phyloP scores from a whole-genome alignment of 30 jellyfish, hydroid and myxozoan genomes.

The Clytia hemisphaerica region DNA sequence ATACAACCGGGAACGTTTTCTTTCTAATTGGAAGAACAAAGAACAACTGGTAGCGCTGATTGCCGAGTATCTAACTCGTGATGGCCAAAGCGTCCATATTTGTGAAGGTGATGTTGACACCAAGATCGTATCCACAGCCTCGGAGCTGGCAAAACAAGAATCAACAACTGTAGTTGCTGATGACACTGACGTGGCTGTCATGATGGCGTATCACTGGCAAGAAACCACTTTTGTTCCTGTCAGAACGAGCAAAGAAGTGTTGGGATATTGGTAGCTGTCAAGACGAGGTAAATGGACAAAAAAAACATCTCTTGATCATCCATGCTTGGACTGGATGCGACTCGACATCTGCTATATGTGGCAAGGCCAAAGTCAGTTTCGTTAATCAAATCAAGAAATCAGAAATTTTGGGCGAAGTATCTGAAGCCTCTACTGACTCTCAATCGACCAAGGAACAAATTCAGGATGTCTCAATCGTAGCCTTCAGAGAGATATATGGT shows the following conservation, averaged over 20 bases:
- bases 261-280: slow-evolving; percentile 24
- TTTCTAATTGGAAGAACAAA: slow-evolving; percentile 26
- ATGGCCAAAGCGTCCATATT: slow-evolving; percentile 13
- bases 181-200: slow-evolving; percentile 26
- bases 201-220: slow-evolving; percentile 38
- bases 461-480: slow-evolving; percentile 29
- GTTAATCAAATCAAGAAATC: slow-evolving; percentile 31
- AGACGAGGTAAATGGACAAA: slow-evolving; percentile 20
- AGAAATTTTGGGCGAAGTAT: slow-evolving; percentile 22
- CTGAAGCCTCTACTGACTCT: slow-evolving; percentile 20
- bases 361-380: slow-evolving; percentile 27
- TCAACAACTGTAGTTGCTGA: slow-evolving; percentile 24
- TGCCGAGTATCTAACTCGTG: slow-evolving; percentile 11
- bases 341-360: slow-evolving; percentile 44
- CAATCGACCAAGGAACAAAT: slow-evolving; percentile 20
- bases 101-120: slow-evolving; percentile 46
- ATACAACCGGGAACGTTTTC: slow-evolving; percentile 23
- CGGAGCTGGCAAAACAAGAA: background rate
- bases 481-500: slow-evolving; percentile 31
- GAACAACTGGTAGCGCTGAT: slow-evolving; percentile 24
- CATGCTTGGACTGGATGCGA: slow-evolving; percentile 32
- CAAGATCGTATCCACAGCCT: slow-evolving; percentile 32
- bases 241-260: slow-evolving; percentile 2
- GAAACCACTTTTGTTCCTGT: slow-evolving; percentile 12
- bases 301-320: slow-evolving; percentile 26